A percentile compares a stretch with the other conserved stretches of the same genome.
phyloP scores from a whole-genome alignment of 2,113 vertebrate genomes.

The Callionymus lyra region DNA sequence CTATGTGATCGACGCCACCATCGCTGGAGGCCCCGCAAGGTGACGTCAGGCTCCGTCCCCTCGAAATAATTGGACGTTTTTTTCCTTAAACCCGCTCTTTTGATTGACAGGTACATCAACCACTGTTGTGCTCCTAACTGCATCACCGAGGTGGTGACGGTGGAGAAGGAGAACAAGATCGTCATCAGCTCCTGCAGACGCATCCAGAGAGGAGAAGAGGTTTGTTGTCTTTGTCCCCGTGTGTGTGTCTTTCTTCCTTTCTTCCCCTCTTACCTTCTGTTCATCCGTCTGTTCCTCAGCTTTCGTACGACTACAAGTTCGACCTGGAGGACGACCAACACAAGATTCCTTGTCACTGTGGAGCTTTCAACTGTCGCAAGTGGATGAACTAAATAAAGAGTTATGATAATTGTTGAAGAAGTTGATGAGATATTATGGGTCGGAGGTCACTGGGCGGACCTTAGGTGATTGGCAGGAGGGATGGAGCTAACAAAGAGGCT shows the following conservation, averaged over 20 bases:
- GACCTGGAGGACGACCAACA: constrained; percentile 98
- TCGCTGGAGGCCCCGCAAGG: constrained; percentile 93
- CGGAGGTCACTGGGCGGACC: not conserved
- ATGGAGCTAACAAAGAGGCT: constrained; percentile 75
- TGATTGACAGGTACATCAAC: constrained; percentile 85
- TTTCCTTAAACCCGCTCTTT: not conserved
- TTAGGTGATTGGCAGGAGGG: constrained; percentile 41
- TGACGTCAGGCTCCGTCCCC: constrained; percentile 5
- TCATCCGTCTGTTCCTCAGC: constrained; percentile 53
- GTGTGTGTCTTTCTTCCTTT: not conserved
- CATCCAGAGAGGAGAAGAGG: constrained; percentile 97
- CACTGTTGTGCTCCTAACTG: constrained; percentile 96
- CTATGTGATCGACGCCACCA: constrained; percentile 91
- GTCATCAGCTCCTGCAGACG: constrained; percentile 94
- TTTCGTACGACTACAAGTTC: constrained; percentile 97
- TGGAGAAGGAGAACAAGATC: constrained; percentile 94
- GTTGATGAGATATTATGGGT: constrained; percentile 1
- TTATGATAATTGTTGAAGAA: constrained; percentile 10
- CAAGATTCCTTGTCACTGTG: constrained; percentile 98
- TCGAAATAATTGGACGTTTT: not conserved
- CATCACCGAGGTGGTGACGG: constrained; percentile 90
- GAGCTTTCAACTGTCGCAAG: constrained; percentile 94
- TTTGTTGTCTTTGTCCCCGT: constrained; percentile 35
- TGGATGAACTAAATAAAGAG: constrained; percentile 87
- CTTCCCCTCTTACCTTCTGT: no score